Base-by-base conservation (phyloP, 2,888 invertebrate species). In the Muscina levida region DNA sequence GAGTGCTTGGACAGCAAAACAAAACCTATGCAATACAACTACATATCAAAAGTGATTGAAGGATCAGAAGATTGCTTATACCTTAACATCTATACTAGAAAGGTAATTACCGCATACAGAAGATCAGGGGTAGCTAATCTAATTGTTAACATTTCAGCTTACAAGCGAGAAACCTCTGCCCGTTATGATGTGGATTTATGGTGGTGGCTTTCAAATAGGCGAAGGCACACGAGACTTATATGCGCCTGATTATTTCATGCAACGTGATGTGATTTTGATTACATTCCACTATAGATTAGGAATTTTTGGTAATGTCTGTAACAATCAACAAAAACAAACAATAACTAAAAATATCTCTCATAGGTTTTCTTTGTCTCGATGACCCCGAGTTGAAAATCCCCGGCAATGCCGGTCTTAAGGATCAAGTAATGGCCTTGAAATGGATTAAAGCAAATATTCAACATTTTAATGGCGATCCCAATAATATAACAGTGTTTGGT, bases 351-450 rank as follows among this genome's bases (percentile, higher is more conserved):
- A 24, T 11, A 24, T 13, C 13, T 53, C 2, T 57, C 22, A n/a
- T 3, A 92, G 92, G 92, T n/a, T 92, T 92, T 77, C 85, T 92
- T 13, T 89, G 89, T 73, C 84, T 92, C 0, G 85, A 89, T 67
- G 91, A 92, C 84, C 86, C 90, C 4, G 87, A 89, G 3, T 79
- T 92, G n/a, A 88, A 89, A 26, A 90, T 92, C 31, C 91, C 92
- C 1, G 92, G 92, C 1, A 92, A 92, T 84, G 92, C 92, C 6
- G 92, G 91, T 0, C 85, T 92, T 0, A 92, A 92, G 85, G 92
- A 92, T 85, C 90, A 91, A 85, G 87, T 91, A 1, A 79, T 91
- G 85, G 92, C 91, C 1, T 84, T 92, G n/a, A 89, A 89, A 75
- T 92, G 92, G 92, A 85, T 92, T 1, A 88, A 90, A 71, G 85